Evolutionary conservation across 2,113 vertebrate species (phyloP).

Genomic region (Hymenochirus boettgeri): DNA sequence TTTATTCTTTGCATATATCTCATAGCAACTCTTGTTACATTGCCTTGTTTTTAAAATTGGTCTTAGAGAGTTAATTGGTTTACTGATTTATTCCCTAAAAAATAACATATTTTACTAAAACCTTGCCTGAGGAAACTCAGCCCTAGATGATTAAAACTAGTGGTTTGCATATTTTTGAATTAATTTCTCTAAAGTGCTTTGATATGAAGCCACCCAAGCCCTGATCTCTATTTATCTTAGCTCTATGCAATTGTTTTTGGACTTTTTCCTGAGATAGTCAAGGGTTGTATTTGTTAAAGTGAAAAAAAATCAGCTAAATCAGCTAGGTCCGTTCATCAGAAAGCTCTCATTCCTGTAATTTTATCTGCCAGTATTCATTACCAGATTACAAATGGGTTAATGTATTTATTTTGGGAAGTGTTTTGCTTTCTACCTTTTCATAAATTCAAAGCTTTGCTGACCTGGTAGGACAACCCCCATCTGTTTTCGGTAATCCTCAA

Average conservation of each 20-base stretch:
- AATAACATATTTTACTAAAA: neutral
- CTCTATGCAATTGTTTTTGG: conserved; percentile 1
- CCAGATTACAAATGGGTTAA: neutral
- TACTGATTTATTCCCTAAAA: neutral
- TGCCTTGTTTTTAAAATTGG: neutral
- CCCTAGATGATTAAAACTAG: neutral
- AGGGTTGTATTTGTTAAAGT: neutral
- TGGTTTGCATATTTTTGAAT: neutral
- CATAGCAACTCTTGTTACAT: neutral
- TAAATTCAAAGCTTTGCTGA: too few relatives aligned
- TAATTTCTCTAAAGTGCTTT: neutral
- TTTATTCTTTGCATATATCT: too few relatives aligned
- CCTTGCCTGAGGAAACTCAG: neutral
- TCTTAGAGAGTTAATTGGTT: too few relatives aligned
- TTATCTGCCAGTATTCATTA: neutral
- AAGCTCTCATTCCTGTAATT: neutral
- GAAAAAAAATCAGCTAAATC: neutral
- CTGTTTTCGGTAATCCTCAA: too few relatives aligned
- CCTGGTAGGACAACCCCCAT: too few relatives aligned
- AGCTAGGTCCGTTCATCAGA: neutral
- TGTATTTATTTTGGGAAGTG: too few relatives aligned
- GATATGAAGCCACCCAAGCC: neutral
- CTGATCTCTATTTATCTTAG: neutral
- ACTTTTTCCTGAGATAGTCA: neutral
- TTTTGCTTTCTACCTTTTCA: too few relatives aligned